These are phyloP conservation scores for Melieria picta DNA, from an alignment of 2,888 invertebrate genomes.

Conservation along the genomic window DNA sequence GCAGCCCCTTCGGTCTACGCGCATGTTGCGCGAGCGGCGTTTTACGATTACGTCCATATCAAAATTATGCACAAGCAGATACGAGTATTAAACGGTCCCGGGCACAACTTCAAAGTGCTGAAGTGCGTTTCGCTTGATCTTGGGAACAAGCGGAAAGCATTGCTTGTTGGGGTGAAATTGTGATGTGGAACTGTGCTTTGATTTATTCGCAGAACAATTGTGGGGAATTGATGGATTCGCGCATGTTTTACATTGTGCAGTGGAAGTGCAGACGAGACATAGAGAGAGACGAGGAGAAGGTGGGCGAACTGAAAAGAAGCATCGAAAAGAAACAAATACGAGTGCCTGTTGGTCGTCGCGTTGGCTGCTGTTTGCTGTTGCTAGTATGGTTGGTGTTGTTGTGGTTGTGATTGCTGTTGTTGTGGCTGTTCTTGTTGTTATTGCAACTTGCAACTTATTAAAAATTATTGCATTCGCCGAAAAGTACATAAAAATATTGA, in stretches of 20 bases:
- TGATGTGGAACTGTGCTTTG: constrained; percentile 39
- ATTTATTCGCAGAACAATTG: constrained; percentile 46
- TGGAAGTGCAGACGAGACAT: no score
- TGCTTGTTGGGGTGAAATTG: constrained; percentile 16
- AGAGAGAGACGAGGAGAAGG: no score
- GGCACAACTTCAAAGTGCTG: constrained; percentile 44
- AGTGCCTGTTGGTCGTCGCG: constrained; percentile 1
- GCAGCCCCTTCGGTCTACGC: no score
- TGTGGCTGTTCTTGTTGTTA: constrained; percentile 36
- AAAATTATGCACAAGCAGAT: no score
- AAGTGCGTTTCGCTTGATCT: constrained; percentile 39
- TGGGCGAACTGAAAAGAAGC: neutral
- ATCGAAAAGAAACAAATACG: constrained; percentile 11
- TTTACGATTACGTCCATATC: no score
- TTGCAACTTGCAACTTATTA: constrained; percentile 44
- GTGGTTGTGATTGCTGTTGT: constrained; percentile 22
- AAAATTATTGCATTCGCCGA: constrained; percentile 48
- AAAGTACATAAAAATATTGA: constrained; percentile 50
- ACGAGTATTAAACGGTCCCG: neutral
- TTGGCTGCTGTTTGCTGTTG: neutral
- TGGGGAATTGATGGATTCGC: constrained; percentile 32
- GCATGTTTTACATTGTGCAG: no score
- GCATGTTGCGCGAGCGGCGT: no score
- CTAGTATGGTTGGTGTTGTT: constrained; percentile 3
- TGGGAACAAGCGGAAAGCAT: constrained; percentile 40